phyloP scores from a whole-genome alignment of 2,888 invertebrate species.

The Scotopteryx bipunctaria region DNA sequence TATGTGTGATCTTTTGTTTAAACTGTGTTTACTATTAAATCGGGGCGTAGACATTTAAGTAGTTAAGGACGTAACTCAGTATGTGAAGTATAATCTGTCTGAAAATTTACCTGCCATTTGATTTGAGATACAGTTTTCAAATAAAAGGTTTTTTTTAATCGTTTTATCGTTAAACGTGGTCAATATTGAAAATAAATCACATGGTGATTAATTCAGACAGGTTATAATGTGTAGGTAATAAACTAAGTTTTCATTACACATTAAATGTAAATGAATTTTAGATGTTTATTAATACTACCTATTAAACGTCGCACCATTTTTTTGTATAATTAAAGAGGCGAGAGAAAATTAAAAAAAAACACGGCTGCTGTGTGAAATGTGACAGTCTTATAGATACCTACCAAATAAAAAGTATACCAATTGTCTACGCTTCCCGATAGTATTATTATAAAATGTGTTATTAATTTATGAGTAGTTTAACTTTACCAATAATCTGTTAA shows the following conservation, averaged over 20 bases:
- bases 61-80: neutral
- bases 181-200: too few species aligned
- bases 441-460: conserved; percentile 73
- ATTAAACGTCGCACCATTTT: neutral
- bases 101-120: neutral
- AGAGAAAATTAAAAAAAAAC: neutral
- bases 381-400: neutral
- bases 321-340: too few species aligned
- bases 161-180: too few species aligned
- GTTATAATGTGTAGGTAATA: neutral
- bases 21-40: conserved; percentile 28
- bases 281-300: neutral
- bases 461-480: conserved; percentile 74
- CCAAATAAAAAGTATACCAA: conserved; percentile 12
- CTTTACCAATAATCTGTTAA: conserved; percentile 48
- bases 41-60: conserved; percentile 29
- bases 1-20: conserved; percentile 37
- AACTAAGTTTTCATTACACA: neutral
- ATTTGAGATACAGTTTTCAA: too few species aligned
- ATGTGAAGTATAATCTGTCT: neutral
- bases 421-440: conserved; percentile 57
- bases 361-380: neutral
- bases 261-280: neutral
- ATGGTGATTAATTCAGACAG: neutral
- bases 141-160: neutral